phyloP scores from a whole-genome alignment of 2,888 invertebrate species.

The Mycalesis mineus region DNA sequence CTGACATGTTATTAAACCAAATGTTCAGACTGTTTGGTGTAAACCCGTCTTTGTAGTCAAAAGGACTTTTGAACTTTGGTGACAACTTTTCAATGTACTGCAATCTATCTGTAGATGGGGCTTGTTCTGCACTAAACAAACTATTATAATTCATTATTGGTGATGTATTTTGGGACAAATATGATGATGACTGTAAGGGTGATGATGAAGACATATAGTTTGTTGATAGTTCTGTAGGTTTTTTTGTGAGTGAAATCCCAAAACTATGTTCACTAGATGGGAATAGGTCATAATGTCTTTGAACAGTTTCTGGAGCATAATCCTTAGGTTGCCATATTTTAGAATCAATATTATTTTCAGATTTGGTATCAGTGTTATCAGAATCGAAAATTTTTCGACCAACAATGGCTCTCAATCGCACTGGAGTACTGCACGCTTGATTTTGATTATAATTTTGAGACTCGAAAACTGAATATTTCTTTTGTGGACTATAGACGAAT shows the following conservation, averaged over 20 bases:
- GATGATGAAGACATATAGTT: neutral
- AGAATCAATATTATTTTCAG: slow-evolving; percentile 9
- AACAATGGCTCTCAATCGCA: slow-evolving; percentile 44
- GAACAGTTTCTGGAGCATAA: too few relatives aligned
- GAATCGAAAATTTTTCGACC: slow-evolving; percentile 51
- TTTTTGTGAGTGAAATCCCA: slow-evolving; percentile 39
- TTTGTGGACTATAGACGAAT: neutral
- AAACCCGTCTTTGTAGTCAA: neutral
- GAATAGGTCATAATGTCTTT: slow-evolving; percentile 51
- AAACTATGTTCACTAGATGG: slow-evolving; percentile 44
- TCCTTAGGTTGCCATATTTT: slow-evolving; percentile 32
- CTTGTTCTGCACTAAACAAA: neutral
- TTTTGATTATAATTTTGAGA: neutral
- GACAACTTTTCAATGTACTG: neutral
- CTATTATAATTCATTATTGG: too few relatives aligned
- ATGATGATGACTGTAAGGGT: neutral
- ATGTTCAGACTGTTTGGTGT: neutral
- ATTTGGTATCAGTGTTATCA: neutral
- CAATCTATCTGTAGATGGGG: neutral
- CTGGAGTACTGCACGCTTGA: neutral
- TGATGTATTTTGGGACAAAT: neutral
- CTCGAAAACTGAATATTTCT: neutral
- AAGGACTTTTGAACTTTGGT: neutral
- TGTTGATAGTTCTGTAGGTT: neutral
- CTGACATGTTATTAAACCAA: neutral